These are phyloP conservation scores for Cephalopterus ornatus DNA, from an alignment of 2,113 vertebrate genomes.

Conservation along the genomic window DNA sequence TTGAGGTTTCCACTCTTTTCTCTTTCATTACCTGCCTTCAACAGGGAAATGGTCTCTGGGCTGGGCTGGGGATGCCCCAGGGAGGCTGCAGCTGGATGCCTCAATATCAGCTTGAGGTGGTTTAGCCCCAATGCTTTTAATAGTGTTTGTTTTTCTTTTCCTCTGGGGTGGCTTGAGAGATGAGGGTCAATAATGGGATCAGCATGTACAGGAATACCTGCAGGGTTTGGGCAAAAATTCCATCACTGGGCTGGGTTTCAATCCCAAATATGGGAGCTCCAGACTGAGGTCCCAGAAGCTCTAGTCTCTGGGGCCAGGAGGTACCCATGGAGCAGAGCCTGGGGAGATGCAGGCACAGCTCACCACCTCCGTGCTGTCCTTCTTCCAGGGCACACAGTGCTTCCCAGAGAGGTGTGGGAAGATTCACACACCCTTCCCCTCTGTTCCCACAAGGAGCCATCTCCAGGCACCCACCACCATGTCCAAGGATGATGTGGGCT, in stretches of 20 bases:
- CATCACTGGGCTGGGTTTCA: not conserved
- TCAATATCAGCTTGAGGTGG: not conserved
- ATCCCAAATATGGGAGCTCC: not conserved
- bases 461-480: constrained; percentile 63
- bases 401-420: not conserved
- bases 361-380: not conserved
- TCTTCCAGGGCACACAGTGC: constrained; percentile 28
- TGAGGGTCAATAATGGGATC: not conserved
- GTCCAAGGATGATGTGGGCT: constrained; percentile 84
- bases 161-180: not conserved
- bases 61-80: not conserved
- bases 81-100: not conserved
- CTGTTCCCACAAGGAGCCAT: not conserved
- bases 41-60: not conserved
- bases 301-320: not conserved
- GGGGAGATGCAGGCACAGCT: not conserved
- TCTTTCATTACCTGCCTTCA: not conserved
- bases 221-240: not conserved
- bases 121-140: not conserved
- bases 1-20: fast-evolving
- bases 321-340: not conserved
- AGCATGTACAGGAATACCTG: not conserved
- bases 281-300: not conserved
- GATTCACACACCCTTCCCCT: not conserved
- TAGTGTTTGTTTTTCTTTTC: not conserved